phyloP scores from a whole-genome alignment of 23 tunicate genomes.

The Diplosoma virens region DNA sequence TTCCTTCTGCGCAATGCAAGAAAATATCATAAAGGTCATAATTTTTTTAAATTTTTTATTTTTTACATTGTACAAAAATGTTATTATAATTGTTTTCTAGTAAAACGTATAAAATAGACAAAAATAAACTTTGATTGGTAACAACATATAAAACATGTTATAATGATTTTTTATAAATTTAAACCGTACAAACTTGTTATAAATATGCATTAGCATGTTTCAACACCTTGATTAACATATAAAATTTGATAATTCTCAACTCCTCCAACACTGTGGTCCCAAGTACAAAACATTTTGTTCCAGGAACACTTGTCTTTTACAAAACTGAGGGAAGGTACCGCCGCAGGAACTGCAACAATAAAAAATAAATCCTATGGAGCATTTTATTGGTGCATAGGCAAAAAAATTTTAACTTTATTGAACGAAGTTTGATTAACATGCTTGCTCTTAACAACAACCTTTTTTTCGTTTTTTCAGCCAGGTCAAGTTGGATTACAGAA shows the following conservation, averaged over 20 bases:
- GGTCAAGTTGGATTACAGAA: too few species aligned
- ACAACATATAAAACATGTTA: background rate
- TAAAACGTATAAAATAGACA: background rate
- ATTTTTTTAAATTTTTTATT: background rate
- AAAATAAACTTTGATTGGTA: background rate
- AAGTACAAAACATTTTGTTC: constrained; percentile 31
- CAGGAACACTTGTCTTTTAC: constrained; percentile 29
- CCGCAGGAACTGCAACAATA: constrained; percentile 11
- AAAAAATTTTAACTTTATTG: too few species aligned
- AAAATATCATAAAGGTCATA: background rate
- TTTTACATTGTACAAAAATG: background rate
- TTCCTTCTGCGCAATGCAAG: constrained; percentile 7
- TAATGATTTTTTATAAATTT: too few species aligned
- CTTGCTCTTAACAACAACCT: too few species aligned
- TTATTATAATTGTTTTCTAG: too few species aligned
- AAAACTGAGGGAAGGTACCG: constrained; percentile 37
- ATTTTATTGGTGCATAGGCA: too few species aligned
- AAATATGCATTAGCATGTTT: background rate
- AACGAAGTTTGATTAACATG: too few species aligned
- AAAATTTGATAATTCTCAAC: constrained; percentile 45
- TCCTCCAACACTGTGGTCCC: constrained; percentile 67
- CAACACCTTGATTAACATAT: constrained; percentile 47
- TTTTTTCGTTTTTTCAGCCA: too few species aligned
- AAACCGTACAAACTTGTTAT: background rate
- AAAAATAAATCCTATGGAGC: too few species aligned